phyloP scores from a whole-genome alignment of 2,888 invertebrate species.

The Mantis religiosa region DNA sequence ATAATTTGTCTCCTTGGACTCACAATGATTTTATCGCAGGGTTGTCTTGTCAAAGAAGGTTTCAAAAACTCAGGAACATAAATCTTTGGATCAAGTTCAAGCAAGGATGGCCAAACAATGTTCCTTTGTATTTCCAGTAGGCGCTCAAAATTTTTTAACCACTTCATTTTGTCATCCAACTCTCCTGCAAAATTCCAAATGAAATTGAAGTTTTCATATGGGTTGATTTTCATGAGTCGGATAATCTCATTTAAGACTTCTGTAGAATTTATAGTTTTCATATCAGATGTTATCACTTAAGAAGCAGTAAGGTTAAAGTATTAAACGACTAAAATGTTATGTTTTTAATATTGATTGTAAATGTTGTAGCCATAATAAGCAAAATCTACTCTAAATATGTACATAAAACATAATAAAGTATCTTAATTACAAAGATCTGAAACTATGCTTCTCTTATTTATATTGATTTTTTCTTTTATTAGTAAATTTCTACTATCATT shows the following conservation, averaged over 20 bases:
- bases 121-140: conserved; percentile 58
- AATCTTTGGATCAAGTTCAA: conserved; percentile 54
- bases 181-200: conserved; percentile 43
- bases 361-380: no score
- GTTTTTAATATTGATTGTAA: no score
- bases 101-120: conserved; percentile 57
- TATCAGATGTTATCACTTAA: neutral
- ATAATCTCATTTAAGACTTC: no score
- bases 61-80: conserved; percentile 50
- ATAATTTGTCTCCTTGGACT: conserved; percentile 48
- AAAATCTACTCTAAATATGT: no score
- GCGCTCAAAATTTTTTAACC: conserved; percentile 61
- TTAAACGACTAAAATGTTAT: no score
- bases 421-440: no score
- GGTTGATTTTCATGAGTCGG: no score
- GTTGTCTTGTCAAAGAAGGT: conserved; percentile 52
- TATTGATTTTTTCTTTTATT: no score
- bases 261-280: no score
- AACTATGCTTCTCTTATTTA: no score
- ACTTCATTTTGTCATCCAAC: conserved; percentile 60
- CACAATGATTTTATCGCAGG: conserved; percentile 57
- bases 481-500: no score
- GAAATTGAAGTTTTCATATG: neutral
- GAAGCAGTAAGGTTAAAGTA: neutral
- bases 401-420: no score